Evolutionary conservation across 2,113 vertebrate species (phyloP).

Genomic region (Aphyosemion australe): DNA sequence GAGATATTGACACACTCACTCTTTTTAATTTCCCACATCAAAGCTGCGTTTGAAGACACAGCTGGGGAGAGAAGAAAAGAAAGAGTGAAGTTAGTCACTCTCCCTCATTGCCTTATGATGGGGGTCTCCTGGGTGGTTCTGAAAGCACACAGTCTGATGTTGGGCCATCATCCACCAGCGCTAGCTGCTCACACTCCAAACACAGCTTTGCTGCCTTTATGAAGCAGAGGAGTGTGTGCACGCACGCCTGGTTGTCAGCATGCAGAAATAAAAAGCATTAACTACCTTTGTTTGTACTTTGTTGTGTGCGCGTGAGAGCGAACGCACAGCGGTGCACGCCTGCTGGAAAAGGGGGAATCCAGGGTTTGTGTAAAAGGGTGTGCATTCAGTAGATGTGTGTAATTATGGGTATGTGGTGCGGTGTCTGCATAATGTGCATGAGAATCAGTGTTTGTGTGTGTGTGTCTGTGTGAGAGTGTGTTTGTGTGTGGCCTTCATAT

Average conservation of each 20-base stretch:
- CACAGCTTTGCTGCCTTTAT: slow-evolving; percentile 49
- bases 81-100: slow-evolving; percentile 86
- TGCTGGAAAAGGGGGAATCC: slow-evolving; percentile 76
- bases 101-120: slow-evolving; percentile 77
- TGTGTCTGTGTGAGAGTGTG: slow-evolving; percentile 51
- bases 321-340: slow-evolving; percentile 36
- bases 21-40: slow-evolving; percentile 85
- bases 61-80: slow-evolving; percentile 86
- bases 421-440: slow-evolving; percentile 68
- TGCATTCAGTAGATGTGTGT: slow-evolving; percentile 71
- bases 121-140: slow-evolving; percentile 82
- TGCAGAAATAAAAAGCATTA: slow-evolving; percentile 17
- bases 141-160: slow-evolving; percentile 49
- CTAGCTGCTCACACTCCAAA: slow-evolving; percentile 55
- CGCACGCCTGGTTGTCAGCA: slow-evolving; percentile 33
- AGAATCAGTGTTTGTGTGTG: slow-evolving; percentile 62
- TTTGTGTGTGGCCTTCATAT: slow-evolving; percentile 80
- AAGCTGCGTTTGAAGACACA: slow-evolving; percentile 85
- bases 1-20: slow-evolving; percentile 84
- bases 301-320: slow-evolving; percentile 48
- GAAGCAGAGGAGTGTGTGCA: slow-evolving; percentile 28
- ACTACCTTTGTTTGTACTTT: slow-evolving; percentile 60
- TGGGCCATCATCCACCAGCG: slow-evolving; percentile 53
- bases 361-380: slow-evolving; percentile 74
- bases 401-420: slow-evolving; percentile 77